These are phyloP conservation scores for Baccha elongata DNA, from an alignment of 2,888 invertebrate species.

Conservation along the genomic window DNA sequence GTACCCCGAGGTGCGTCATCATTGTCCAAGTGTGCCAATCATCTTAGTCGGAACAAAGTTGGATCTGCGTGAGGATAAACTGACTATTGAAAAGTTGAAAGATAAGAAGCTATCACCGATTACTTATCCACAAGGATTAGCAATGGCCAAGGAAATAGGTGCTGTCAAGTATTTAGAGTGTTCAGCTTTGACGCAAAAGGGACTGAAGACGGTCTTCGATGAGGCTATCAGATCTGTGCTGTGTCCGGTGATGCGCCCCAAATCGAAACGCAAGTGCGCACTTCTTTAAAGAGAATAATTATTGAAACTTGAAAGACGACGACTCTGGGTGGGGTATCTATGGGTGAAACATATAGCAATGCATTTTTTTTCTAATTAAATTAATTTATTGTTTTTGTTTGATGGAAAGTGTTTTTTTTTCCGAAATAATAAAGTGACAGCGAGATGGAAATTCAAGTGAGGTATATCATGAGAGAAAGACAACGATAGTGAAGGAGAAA, in stretches of 20 bases:
- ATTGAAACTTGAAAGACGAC: neutral
- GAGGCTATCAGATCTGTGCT: conserved; percentile 81
- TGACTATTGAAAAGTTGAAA: conserved; percentile 80
- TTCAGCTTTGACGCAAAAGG: conserved; percentile 80
- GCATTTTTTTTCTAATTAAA: conserved; percentile 54
- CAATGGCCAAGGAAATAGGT: conserved; percentile 81
- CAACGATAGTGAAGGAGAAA: neutral
- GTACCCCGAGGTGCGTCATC: conserved; percentile 81
- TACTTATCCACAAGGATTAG: conserved; percentile 81
- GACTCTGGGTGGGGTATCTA: conserved; percentile 32
- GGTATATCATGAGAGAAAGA: neutral
- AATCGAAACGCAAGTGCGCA: conserved; percentile 76
- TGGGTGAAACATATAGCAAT: conserved; percentile 47
- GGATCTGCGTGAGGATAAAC: conserved; percentile 81
- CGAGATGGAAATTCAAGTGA: neutral
- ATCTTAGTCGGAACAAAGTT: conserved; percentile 80
- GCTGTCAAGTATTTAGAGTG: conserved; percentile 81
- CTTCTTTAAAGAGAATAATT: conserved; percentile 47
- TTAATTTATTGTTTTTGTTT: conserved; percentile 29
- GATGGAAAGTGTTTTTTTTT: conserved; percentile 24
- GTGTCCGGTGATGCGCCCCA: conserved; percentile 79
- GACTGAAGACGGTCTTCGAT: conserved; percentile 81
- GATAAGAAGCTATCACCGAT: conserved; percentile 81
- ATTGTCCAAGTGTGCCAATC: conserved; percentile 81
- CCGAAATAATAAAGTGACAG: conserved; percentile 24